Evolutionary conservation across 1,140 invertebrate species (phyloP).

Genomic region (Drosophila orosa): DNA sequence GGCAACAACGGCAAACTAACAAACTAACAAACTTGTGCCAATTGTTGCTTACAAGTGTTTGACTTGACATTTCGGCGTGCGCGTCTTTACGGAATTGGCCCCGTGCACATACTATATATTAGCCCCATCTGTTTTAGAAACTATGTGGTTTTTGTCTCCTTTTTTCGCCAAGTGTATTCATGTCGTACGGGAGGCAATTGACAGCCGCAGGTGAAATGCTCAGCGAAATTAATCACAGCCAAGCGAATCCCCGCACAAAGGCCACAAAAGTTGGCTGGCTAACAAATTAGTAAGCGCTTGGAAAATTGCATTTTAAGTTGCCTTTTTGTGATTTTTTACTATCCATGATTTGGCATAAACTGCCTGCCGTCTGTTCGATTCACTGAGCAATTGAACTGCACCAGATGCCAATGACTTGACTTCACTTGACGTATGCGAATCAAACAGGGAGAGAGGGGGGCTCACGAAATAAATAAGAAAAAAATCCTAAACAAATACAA

Average conservation of each 20-base stretch:
- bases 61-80: conserved; percentile 76
- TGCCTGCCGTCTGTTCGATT: conserved; percentile 52
- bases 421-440: conserved; percentile 82
- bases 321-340: conserved; percentile 37
- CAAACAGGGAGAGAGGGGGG: conserved; percentile 37
- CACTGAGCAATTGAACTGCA: conserved; percentile 77
- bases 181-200: conserved; percentile 36
- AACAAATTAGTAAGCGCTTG: conserved; percentile 64
- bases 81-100: conserved; percentile 56
- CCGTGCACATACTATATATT: conserved; percentile 12
- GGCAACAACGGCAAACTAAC: conserved; percentile 48
- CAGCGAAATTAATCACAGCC: conserved; percentile 50
- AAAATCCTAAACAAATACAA: conserved; percentile 31
- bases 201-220: conserved; percentile 67
- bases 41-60: conserved; percentile 81
- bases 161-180: conserved; percentile 45
- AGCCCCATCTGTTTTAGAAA: conserved; percentile 28
- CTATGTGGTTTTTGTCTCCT: conserved; percentile 18
- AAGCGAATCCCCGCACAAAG: conserved; percentile 25
- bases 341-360: conserved; percentile 77
- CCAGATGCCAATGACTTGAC: conserved; percentile 83
- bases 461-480: conserved; percentile 26
- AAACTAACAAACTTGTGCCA: conserved; percentile 71
- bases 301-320: conserved; percentile 60
- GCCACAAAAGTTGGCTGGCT: conserved; percentile 66